A percentile compares a stretch with the other conserved stretches of the same genome.
These are phyloP conservation scores for Ictalurus furcatus DNA, from an alignment of 2,113 vertebrate genomes.

Conservation along the genomic window DNA sequence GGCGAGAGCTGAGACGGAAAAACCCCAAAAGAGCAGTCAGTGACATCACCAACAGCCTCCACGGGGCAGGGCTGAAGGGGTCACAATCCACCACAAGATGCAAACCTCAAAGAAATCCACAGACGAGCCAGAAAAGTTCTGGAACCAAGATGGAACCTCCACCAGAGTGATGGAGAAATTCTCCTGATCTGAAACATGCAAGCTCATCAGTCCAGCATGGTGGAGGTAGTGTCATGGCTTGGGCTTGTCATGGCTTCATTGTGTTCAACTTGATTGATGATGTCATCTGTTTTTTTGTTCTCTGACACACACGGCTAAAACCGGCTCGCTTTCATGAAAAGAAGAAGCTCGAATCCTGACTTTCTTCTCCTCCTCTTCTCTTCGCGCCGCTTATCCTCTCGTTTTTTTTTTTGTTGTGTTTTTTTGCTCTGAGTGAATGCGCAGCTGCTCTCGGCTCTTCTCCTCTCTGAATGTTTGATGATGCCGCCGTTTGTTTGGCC, in stretches of 20 bases:
- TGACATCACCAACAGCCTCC: too few relatives aligned
- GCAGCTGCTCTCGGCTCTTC: conserved; percentile 63
- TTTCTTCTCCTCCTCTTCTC: conserved; percentile 44
- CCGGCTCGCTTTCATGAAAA: conserved; percentile 23
- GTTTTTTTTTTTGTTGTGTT: conserved; percentile 39
- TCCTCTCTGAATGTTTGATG: conserved; percentile 58
- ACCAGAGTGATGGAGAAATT: too few relatives aligned
- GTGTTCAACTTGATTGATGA: neutral
- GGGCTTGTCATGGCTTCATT: neutral
- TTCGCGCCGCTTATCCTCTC: conserved; percentile 42
- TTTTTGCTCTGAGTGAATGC: conserved; percentile 49
- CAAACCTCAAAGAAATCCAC: too few relatives aligned
- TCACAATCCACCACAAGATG: too few relatives aligned
- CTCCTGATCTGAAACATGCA: too few relatives aligned
- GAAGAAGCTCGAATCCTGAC: conserved; percentile 35
- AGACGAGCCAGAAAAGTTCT: too few relatives aligned
- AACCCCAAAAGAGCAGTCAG: too few relatives aligned
- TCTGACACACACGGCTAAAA: neutral
- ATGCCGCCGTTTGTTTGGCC: conserved; percentile 46
- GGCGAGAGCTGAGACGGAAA: too few relatives aligned
- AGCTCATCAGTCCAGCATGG: too few relatives aligned
- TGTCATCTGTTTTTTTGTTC: neutral
- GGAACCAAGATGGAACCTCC: too few relatives aligned
- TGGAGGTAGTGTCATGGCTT: too few relatives aligned
- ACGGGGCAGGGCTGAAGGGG: too few relatives aligned